Base-by-base conservation (phyloP, 1,140 invertebrate genomes). In the Hesperophylax magnus region DNA sequence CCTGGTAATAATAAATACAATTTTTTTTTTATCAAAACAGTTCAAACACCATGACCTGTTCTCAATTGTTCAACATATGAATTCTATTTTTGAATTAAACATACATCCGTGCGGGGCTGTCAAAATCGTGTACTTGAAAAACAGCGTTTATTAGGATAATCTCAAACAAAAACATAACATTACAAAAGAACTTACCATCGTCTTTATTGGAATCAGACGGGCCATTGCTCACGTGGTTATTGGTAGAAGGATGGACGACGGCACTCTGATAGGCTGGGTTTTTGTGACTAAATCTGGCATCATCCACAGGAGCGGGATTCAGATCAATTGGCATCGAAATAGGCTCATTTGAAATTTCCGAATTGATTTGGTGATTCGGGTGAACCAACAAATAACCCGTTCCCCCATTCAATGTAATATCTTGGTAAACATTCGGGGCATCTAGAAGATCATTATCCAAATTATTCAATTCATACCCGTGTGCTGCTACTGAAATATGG, bases 251-350 rank as follows among this genome's bases (percentile, higher is more conserved):
- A 87, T 94, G 93, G 4, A 90, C 81, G 4, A 90, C 88, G 0
- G 93, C 94, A 80, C 94, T 94, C 86, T 94, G 94, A 85, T 95
- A 95, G 15, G 93, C 91, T 0, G 94, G 94, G 85, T 93, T 94
- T 52, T 93, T 93, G 85, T 95, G 92, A 83, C 93, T 94, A 86
- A 95, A 95, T 9, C 88, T 85, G 20, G 85, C 85, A 17, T 88
- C 88, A n/a, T 89, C 88, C 17, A 88, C 88, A 65, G 83, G 85
- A 47, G 84, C 85, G 5, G 86, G 78, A 69, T 78, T 85, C 63
- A 90, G 80, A 63, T 88, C 88, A 2, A 85, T 88, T 17, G 88
- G 90, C 89, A 90, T 90, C 0, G 89, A 90, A 3, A 90, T 88
- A 5, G 89, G 89, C 56, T 90, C 89, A 69, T 88, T 86, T 0